These are phyloP conservation scores for Pelosia muscerda DNA, from an alignment of 2,888 invertebrate species.

Conservation along the genomic window DNA sequence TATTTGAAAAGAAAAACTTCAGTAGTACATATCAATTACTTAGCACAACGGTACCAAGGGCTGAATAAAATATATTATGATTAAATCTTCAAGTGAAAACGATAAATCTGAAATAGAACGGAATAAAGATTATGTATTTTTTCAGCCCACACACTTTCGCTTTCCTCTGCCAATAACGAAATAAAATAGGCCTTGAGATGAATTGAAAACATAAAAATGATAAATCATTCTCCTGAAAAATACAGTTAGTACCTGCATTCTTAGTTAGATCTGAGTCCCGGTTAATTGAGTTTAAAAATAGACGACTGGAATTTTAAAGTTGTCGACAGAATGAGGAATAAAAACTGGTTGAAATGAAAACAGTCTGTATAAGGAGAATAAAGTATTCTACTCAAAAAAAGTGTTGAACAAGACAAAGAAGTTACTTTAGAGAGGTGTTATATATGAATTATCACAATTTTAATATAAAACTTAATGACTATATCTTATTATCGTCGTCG, in stretches of 20 bases:
- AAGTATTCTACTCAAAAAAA: no score
- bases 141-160: constrained; percentile 18
- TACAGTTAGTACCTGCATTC: constrained; percentile 29
- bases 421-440: no score
- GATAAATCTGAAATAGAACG: constrained; percentile 1
- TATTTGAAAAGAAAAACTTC: background rate
- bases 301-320: no score
- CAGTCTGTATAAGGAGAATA: no score
- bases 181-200: constrained; percentile 40
- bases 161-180: constrained; percentile 25
- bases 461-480: no score
- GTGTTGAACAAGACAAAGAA: no score
- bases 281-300: no score
- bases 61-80: background rate
- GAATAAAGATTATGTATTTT: constrained; percentile 14
- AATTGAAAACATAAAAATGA: constrained; percentile 52
- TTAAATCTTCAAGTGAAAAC: background rate
- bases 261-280: constrained; percentile 25
- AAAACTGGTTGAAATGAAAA: no score
- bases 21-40: background rate
- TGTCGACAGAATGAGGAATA: no score
- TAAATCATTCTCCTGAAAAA: constrained; percentile 48
- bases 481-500: no score
- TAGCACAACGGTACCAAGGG: background rate
- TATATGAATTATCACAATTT: no score